Evolutionary conservation across 1,140 invertebrate genomes (phyloP).

Genomic region (Berghia stephanieae): DNA sequence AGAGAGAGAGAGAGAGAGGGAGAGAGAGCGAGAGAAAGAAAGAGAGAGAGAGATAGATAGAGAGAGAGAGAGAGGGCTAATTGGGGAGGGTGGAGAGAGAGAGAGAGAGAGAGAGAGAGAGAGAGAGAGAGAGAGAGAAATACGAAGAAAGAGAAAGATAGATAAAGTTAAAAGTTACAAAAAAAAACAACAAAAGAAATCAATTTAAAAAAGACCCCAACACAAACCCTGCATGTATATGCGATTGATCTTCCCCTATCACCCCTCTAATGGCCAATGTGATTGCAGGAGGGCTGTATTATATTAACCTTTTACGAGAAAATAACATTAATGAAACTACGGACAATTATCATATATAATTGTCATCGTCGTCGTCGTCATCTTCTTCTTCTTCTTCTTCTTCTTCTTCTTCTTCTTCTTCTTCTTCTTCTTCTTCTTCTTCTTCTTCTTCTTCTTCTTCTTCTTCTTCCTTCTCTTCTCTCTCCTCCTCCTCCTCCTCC

Average conservation of each 20-base stretch:
- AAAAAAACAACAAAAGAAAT: neutral
- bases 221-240: neutral
- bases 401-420: constrained; percentile 23
- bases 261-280: neutral
- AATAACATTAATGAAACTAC: neutral
- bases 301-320: neutral
- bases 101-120: constrained; percentile 4
- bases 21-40: too few relatives aligned
- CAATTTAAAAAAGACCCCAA: neutral
- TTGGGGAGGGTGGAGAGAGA: too few relatives aligned
- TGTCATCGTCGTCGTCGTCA: constrained; percentile 27
- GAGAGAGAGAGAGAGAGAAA: neutral
- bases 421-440: constrained; percentile 28
- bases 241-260: neutral
- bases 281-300: neutral
- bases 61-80: too few relatives aligned
- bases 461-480: constrained; percentile 20
- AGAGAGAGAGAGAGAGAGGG: too few relatives aligned
- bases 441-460: constrained; percentile 23
- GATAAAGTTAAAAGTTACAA: neutral
- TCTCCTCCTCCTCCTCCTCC: neutral
- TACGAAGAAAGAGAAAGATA: neutral
- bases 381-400: constrained; percentile 34
- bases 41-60: too few relatives aligned
- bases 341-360: constrained; percentile 14